A percentile compares a stretch with the other conserved stretches of the same genome.
These are phyloP conservation scores for Alexandromys fortis DNA, from an alignment of 2,113 vertebrate genomes.

Conservation along the genomic window DNA sequence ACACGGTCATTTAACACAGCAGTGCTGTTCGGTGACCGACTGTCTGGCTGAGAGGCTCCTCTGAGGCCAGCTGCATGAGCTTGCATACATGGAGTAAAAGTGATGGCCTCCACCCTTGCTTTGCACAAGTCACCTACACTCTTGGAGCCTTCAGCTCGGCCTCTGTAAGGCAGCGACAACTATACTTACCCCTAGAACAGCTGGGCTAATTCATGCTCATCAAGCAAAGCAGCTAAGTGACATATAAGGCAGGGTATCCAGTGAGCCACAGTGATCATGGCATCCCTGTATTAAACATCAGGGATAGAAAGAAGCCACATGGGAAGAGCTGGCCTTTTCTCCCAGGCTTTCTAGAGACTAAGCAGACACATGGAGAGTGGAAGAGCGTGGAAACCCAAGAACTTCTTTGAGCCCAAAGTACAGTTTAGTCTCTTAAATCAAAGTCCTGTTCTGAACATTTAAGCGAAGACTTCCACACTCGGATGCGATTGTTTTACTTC, in stretches of 20 bases:
- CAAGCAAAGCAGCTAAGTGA: not conserved
- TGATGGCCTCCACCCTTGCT: not conserved
- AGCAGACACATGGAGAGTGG: not conserved
- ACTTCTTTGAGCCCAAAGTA: not conserved
- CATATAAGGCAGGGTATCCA: not conserved
- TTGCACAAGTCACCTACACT: not conserved
- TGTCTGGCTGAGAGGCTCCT: not conserved
- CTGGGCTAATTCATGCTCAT: not conserved
- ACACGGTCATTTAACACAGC: not conserved
- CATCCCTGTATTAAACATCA: not conserved
- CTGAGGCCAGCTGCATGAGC: not conserved
- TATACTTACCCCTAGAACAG: not conserved
- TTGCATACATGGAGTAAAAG: not conserved
- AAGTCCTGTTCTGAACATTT: slow-evolving; percentile 21
- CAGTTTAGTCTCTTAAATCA: slow-evolving; percentile 19
- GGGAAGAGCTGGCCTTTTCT: not conserved
- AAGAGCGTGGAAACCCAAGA: not conserved
- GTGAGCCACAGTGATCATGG: not conserved
- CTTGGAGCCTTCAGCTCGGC: slow-evolving; percentile 16
- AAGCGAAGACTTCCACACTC: not conserved
- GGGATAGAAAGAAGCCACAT: not conserved
- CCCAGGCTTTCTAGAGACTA: slow-evolving; percentile 27
- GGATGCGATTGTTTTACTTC: not conserved
- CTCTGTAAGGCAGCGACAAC: not conserved
- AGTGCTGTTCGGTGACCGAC: not conserved